A percentile compares a stretch with the other conserved stretches of the same genome.
These are phyloP conservation scores for Galemys pyrenaicus DNA, from an alignment of 2,113 vertebrate genomes.

Conservation along the genomic window DNA sequence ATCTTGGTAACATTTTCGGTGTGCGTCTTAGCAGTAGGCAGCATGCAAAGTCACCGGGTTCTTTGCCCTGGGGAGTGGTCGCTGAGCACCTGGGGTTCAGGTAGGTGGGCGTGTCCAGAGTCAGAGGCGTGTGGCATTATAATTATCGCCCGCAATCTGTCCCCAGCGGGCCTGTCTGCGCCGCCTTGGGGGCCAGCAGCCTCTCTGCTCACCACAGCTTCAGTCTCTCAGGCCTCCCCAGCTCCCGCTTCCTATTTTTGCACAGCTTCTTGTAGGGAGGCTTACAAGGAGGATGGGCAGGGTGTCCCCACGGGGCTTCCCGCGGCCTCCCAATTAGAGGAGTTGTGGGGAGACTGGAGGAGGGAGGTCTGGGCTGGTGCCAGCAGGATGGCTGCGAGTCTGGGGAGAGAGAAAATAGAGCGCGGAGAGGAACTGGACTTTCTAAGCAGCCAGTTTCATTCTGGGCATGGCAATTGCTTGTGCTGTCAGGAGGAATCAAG, in stretches of 20 bases:
- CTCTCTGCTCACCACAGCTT: neutral
- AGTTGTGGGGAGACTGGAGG: constrained; percentile 66
- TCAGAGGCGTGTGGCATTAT: accelerated
- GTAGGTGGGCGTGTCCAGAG: neutral
- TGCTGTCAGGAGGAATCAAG: constrained; percentile 69
- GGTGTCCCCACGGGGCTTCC: constrained; percentile 63
- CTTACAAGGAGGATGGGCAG: constrained; percentile 58
- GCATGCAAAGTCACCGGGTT: neutral
- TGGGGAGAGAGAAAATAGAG: constrained; percentile 70
- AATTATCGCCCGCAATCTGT: accelerated
- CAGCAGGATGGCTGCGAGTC: constrained; percentile 58
- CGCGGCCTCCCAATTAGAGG: constrained; percentile 70
- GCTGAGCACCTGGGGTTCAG: neutral
- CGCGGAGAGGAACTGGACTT: constrained; percentile 55
- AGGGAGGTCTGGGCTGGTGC: constrained; percentile 63
- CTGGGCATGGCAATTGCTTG: constrained; percentile 26
- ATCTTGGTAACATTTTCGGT: neutral
- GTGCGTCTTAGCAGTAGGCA: too few species aligned
- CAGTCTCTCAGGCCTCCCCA: neutral
- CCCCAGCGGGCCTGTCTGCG: neutral
- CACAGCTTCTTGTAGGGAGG: constrained; percentile 17
- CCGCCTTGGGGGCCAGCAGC: neutral
- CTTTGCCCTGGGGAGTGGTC: neutral
- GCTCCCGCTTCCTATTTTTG: constrained; percentile 50
- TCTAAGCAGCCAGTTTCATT: constrained; percentile 64